These are phyloP conservation scores for Capitella teleta DNA, from an alignment of 1,140 invertebrate genomes.

Conservation along the genomic window DNA sequence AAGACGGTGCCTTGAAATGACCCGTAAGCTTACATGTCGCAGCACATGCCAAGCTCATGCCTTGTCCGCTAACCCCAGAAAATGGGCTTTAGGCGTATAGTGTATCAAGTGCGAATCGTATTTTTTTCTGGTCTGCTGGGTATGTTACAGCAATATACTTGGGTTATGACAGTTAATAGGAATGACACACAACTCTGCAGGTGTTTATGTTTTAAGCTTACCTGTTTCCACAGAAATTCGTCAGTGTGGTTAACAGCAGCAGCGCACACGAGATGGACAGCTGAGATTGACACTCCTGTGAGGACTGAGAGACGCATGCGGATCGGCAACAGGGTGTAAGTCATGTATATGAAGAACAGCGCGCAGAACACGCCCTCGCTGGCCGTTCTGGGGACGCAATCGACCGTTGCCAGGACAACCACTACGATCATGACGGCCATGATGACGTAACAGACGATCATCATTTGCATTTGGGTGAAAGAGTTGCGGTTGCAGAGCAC, in stretches of 20 bases:
- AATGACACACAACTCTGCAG: too few relatives aligned
- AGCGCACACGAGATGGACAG: conserved; percentile 53
- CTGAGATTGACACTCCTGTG: conserved; percentile 53
- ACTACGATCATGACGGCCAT: conserved; percentile 57
- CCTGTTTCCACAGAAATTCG: conserved; percentile 36
- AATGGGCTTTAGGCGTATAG: too few relatives aligned
- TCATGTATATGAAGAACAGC: conserved; percentile 73
- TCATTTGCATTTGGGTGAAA: conserved; percentile 76
- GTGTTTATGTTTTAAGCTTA: too few relatives aligned
- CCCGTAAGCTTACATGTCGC: too few relatives aligned
- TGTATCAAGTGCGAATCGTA: too few relatives aligned
- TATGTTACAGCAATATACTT: too few relatives aligned
- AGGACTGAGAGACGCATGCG: conserved; percentile 62
- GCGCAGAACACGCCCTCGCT: conserved; percentile 55
- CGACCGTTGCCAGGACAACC: conserved; percentile 43
- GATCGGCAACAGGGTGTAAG: conserved; percentile 74
- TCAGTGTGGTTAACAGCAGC: conserved; percentile 24
- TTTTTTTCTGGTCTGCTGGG: too few relatives aligned
- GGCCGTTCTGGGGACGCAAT: conserved; percentile 34
- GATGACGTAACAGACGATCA: conserved; percentile 69
- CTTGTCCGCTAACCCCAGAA: too few relatives aligned
- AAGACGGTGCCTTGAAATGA: too few relatives aligned
- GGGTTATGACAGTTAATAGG: too few relatives aligned
- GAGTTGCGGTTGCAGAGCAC: conserved; percentile 64
- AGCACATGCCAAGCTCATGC: too few relatives aligned